Evolutionary conservation across 2,888 invertebrate species (phyloP).

Genomic region (Microdon myrmicae): DNA sequence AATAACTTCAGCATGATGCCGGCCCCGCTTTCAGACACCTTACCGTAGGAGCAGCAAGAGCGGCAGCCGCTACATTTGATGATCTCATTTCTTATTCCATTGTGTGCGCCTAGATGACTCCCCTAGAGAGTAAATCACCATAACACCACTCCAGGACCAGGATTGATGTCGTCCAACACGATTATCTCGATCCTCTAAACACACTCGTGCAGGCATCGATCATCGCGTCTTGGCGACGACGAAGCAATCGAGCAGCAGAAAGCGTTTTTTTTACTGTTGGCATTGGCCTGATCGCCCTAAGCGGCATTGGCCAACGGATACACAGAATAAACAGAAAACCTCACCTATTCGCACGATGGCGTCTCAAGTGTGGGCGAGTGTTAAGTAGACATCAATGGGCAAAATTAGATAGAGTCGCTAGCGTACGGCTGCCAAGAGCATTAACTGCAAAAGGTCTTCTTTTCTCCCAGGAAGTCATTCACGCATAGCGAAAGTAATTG

Average conservation of each 20-base stretch:
- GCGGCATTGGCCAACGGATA: conserved; percentile 28
- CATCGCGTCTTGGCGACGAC: conserved; percentile 33
- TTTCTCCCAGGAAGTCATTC: conserved; percentile 34
- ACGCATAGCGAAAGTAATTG: conserved; percentile 44
- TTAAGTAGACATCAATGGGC: conserved; percentile 49
- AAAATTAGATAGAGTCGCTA: conserved; percentile 34
- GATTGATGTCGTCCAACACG: conserved; percentile 17
- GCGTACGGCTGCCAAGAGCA: neutral
- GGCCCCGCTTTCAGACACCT: conserved; percentile 31
- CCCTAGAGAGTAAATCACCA: conserved; percentile 41
- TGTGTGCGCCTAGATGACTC: conserved; percentile 24
- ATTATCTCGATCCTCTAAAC: conserved; percentile 41
- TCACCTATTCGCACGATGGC: conserved; percentile 46
- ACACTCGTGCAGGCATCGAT: conserved; percentile 44
- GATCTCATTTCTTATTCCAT: conserved; percentile 50
- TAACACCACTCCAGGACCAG: conserved; percentile 11
- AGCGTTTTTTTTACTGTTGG: conserved; percentile 12
- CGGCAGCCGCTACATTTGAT: conserved; percentile 32
- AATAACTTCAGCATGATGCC: conserved; percentile 24
- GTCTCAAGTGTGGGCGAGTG: conserved; percentile 46
- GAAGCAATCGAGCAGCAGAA: conserved; percentile 31
- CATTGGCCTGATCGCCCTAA: conserved; percentile 6
- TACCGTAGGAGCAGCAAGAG: neutral
- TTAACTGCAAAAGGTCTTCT: conserved; percentile 3
- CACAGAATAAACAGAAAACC: conserved; percentile 30